phyloP scores from a whole-genome alignment of 2,888 invertebrate genomes.

The Conomelus anceps region DNA sequence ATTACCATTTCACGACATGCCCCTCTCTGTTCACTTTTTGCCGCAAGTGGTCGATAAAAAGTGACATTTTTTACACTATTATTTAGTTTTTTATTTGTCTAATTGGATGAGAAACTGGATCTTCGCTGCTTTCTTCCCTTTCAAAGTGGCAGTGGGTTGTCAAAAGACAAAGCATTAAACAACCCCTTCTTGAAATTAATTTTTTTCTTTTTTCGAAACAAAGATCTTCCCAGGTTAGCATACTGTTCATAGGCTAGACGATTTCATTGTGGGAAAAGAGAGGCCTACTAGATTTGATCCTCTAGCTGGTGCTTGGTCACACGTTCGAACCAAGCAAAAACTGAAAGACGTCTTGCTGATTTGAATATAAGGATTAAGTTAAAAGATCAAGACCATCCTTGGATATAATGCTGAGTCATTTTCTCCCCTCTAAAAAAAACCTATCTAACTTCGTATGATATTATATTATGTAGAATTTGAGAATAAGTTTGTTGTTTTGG shows the following conservation, averaged over 20 bases:
- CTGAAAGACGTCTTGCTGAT: background rate
- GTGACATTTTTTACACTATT: background rate
- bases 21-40: background rate
- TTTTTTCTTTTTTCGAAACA: background rate
- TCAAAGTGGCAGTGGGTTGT: background rate
- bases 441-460: too few relatives aligned
- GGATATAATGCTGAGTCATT: background rate
- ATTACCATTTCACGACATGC: background rate
- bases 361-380: background rate
- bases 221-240: background rate
- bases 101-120: background rate
- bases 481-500: too few relatives aligned
- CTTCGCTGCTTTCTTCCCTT: background rate
- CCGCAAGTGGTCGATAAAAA: background rate
- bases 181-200: background rate
- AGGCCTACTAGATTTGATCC: background rate
- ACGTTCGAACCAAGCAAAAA: background rate
- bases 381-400: background rate
- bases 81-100: background rate
- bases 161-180: background rate
- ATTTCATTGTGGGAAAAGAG: background rate
- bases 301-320: background rate
- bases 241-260: background rate
- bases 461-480: too few relatives aligned
- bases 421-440: background rate